These are phyloP conservation scores for Microdon myrmicae DNA, from an alignment of 2,888 invertebrate genomes.

Conservation along the genomic window DNA sequence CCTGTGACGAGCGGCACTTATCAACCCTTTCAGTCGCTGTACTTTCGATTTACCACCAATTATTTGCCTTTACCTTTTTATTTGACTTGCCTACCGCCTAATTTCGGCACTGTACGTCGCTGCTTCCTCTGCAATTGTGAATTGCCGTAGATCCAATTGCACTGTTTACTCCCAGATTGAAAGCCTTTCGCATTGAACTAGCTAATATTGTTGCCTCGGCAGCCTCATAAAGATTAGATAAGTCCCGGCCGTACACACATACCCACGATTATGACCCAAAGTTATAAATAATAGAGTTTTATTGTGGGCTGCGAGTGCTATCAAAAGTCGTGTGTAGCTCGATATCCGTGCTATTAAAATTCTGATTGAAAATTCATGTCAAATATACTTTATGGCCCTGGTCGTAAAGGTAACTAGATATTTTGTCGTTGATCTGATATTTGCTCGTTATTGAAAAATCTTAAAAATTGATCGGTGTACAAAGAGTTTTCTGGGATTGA, in stretches of 20 bases:
- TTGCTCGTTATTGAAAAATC: constrained; percentile 35
- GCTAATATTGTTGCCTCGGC: constrained; percentile 41
- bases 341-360: constrained; percentile 66
- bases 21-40: no score
- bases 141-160: constrained; percentile 39
- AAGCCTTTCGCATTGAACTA: constrained; percentile 36
- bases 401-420: constrained; percentile 36
- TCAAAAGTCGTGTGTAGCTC: constrained; percentile 53
- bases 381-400: constrained; percentile 41
- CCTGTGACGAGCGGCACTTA: no score
- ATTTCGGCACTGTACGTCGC: constrained; percentile 24
- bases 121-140: constrained; percentile 21
- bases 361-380: constrained; percentile 64
- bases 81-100: constrained; percentile 31
- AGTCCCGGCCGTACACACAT: constrained; percentile 6
- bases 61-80: constrained; percentile 39
- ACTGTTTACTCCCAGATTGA: constrained; percentile 47
- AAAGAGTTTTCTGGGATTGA: no score
- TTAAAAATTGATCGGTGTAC: constrained; percentile 30
- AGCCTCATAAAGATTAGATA: constrained; percentile 46
- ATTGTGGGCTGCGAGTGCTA: constrained; percentile 33
- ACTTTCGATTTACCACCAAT: constrained; percentile 35
- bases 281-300: constrained; percentile 44
- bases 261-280: constrained; percentile 33
- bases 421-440: constrained; percentile 28